Conservation (phyloP, 2,113 vertebrate species). For the Brevimyrus niger region DNA sequence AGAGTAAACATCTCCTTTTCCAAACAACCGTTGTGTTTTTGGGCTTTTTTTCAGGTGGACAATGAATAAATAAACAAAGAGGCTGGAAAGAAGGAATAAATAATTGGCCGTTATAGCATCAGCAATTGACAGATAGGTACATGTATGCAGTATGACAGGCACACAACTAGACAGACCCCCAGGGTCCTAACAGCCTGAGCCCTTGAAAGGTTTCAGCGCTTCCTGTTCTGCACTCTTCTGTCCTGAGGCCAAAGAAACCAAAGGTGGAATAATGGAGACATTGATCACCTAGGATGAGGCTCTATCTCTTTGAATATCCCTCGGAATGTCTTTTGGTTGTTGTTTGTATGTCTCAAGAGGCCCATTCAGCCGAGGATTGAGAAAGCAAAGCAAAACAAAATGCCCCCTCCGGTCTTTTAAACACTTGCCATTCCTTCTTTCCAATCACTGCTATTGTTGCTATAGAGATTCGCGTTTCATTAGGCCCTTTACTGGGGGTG, state of each 20-base stretch:
- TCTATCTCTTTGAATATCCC: conserved; percentile 28
- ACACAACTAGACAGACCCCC: neutral
- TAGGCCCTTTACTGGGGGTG: conserved; percentile 33
- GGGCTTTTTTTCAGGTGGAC: neutral
- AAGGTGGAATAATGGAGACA: conserved; percentile 43
- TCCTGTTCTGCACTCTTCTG: conserved; percentile 34
- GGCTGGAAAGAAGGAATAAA: neutral
- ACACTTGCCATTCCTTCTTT: conserved; percentile 56
- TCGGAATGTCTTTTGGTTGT: conserved; percentile 40
- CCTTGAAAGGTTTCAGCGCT: neutral
- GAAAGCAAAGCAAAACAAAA: conserved; percentile 47
- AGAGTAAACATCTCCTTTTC: neutral
- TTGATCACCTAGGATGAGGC: conserved; percentile 56
- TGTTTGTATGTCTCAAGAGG: conserved; percentile 49
- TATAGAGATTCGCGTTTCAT: conserved; percentile 51
- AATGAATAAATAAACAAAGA: neutral
- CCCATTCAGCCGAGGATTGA: conserved; percentile 36
- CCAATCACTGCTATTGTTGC: conserved; percentile 47
- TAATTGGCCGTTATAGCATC: neutral
- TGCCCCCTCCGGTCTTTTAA: conserved; percentile 48
- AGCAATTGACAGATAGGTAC: neutral
- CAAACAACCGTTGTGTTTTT: neutral
- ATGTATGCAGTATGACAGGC: neutral
- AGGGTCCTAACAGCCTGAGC: neutral
- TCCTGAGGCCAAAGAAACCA: conserved; percentile 48